phyloP scores from a whole-genome alignment of 2,888 invertebrate species.

The Drosophila paramelanica region DNA sequence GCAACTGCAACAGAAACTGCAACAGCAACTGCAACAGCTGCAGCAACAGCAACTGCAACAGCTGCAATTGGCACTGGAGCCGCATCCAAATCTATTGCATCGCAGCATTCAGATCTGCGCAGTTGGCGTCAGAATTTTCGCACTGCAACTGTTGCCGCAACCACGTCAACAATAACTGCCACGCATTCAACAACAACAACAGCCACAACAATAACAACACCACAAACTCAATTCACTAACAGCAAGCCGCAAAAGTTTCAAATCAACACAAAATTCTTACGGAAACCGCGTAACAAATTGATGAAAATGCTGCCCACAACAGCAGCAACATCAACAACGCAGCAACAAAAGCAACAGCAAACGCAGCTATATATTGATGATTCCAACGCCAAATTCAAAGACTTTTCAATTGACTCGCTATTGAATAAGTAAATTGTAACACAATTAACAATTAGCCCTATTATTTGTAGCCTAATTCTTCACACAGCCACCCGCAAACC shows the following conservation, averaged over 20 bases:
- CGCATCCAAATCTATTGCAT: constrained; percentile 1
- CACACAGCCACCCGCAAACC: constrained; percentile 51
- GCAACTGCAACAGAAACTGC: background rate
- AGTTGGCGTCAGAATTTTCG: constrained; percentile 62
- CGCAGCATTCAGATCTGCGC: constrained; percentile 52
- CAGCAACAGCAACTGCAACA: constrained; percentile 6
- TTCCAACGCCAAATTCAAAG: constrained; percentile 85
- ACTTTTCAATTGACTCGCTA: constrained; percentile 85
- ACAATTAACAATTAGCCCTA: constrained; percentile 51
- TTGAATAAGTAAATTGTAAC: constrained; percentile 75
- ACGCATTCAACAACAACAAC: constrained; percentile 10
- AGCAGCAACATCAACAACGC: constrained; percentile 23
- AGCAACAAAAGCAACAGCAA: constrained; percentile 30
- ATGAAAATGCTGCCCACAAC: constrained; percentile 64
- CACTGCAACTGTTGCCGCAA: background rate
- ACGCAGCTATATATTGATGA: constrained; percentile 76
- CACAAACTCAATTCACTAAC: constrained; percentile 30
- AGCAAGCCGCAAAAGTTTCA: constrained; percentile 80
- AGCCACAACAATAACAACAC: constrained; percentile 19
- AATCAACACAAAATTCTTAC: constrained; percentile 83
- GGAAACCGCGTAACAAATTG: constrained; percentile 81
- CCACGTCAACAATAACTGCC: constrained; percentile 12
- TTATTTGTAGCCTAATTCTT: constrained; percentile 69
- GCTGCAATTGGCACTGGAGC: background rate
- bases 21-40: background rate